These are phyloP conservation scores for Phyllostomus discolor DNA, from an alignment of 2,113 vertebrate genomes.

Conservation along the genomic window DNA sequence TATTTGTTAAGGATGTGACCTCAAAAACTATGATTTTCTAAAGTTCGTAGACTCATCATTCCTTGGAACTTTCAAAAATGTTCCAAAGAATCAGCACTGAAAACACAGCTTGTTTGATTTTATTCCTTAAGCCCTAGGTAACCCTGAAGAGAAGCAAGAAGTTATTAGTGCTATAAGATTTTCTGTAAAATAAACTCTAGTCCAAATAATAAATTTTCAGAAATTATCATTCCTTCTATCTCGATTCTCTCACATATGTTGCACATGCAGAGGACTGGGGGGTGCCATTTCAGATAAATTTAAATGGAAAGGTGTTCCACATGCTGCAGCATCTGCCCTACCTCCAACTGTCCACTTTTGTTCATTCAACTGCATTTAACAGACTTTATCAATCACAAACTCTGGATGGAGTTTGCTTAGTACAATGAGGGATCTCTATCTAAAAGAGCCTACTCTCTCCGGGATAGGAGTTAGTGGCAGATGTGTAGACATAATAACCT, in stretches of 20 bases:
- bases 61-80: background rate
- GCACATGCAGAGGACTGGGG: background rate
- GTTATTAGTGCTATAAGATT: background rate
- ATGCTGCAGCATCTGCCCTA: background rate
- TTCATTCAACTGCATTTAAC: background rate
- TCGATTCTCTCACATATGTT: background rate
- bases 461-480: background rate
- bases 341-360: background rate
- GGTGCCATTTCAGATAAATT: background rate
- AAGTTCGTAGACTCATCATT: background rate
- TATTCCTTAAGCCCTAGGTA: background rate
- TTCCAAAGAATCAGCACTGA: background rate
- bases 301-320: background rate
- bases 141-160: background rate
- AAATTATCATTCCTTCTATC: background rate
- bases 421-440: background rate
- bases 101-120: background rate
- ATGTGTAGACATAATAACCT: background rate
- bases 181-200: background rate
- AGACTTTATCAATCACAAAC: background rate
- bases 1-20: background rate
- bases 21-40: background rate
- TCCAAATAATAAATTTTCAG: background rate
- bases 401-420: background rate
- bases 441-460: background rate